Base-by-base conservation (phyloP, 2,113 vertebrate species). In the Rafetus swinhoei region DNA sequence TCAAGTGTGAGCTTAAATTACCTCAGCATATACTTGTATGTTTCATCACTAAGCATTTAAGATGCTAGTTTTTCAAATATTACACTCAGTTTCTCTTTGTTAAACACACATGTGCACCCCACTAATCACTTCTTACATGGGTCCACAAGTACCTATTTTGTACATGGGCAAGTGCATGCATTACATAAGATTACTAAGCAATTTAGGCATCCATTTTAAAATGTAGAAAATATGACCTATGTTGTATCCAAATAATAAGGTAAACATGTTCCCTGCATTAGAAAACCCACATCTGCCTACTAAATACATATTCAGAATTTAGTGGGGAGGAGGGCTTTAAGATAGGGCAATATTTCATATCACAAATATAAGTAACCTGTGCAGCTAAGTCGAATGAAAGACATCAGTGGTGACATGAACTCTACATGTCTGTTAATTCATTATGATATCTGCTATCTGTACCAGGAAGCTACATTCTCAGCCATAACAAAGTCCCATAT, bases 391-490 rank as follows among this genome's bases (percentile, higher is more conserved):
- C 32, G 13, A 52, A 24, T 86, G 88, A 45, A 90, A 72, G 92
- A 82, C 82, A 80, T 27, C 11, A 0, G 27, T 94, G 55, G 59
- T 65, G 60, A 77, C 1, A 81, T 57, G 21, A 74, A 94, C 93
- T 32, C 24, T 21, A 60, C 22, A 39, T 90, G 94, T 89, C 65
- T 87, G 82, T 84, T 95, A 35, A 86, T 89, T 89, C 55, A 72
- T 89, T 84, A 90, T 95, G 89, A 95, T 87, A 92, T 69, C 57
- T 88, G 94, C 90, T 96, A 84, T 39, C 24, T 93, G 35, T 60
- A 84, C 69, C 90, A 81, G 82, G 81, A 92, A 92, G 95, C 85
- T 65, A 94, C 93, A 96, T 25, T 35, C 92, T 93, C 62, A 85
- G 88, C 85, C 86, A 88, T 52, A 96, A 88, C 81, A 87, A 80